A percentile compares a stretch with the other conserved stretches of the same genome.
phyloP scores from a whole-genome alignment of 2,888 invertebrate genomes.

The Eristalinus sepulchralis region DNA sequence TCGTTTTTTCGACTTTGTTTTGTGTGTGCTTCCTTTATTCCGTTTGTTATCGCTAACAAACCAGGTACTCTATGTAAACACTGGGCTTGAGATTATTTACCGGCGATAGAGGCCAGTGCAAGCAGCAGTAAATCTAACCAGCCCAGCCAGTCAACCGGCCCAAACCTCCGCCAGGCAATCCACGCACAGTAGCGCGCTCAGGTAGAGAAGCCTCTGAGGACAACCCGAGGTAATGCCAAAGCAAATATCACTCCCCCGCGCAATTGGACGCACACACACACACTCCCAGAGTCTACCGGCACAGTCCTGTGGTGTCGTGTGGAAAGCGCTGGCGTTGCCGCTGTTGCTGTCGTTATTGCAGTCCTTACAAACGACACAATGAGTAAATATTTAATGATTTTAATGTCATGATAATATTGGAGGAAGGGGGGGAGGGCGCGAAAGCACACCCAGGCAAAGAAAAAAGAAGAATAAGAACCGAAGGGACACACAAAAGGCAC shows the following conservation, averaged over 20 bases:
- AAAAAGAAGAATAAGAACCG: slow-evolving; percentile 9
- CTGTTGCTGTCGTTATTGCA: slow-evolving; percentile 36
- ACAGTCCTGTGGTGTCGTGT: neutral
- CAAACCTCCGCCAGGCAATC: neutral
- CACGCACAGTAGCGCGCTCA: slow-evolving; percentile 45
- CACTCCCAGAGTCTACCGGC: too few species aligned
- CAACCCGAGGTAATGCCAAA: slow-evolving; percentile 50
- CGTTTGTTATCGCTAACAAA: slow-evolving; percentile 64
- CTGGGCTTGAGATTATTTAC: slow-evolving; percentile 64
- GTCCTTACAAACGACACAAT: slow-evolving; percentile 67
- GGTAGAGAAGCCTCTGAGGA: slow-evolving; percentile 32
- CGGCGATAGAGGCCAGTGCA: slow-evolving; percentile 59
- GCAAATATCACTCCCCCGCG: slow-evolving; percentile 54
- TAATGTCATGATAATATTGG: slow-evolving; percentile 69
- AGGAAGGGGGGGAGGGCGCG: slow-evolving; percentile 1
- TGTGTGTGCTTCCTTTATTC: slow-evolving; percentile 29
- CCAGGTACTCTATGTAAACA: slow-evolving; percentile 69
- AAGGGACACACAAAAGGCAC: slow-evolving; percentile 44
- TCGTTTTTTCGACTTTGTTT: slow-evolving; percentile 19
- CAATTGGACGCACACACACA: neutral
- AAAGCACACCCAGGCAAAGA: slow-evolving; percentile 28
- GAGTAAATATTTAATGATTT: slow-evolving; percentile 71
- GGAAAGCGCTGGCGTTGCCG: slow-evolving; percentile 6
- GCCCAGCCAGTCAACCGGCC: slow-evolving; percentile 8
- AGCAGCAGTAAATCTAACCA: slow-evolving; percentile 55